Evolutionary conservation across 2,888 invertebrate genomes (phyloP).

Genomic region (Drosophila testacea): DNA sequence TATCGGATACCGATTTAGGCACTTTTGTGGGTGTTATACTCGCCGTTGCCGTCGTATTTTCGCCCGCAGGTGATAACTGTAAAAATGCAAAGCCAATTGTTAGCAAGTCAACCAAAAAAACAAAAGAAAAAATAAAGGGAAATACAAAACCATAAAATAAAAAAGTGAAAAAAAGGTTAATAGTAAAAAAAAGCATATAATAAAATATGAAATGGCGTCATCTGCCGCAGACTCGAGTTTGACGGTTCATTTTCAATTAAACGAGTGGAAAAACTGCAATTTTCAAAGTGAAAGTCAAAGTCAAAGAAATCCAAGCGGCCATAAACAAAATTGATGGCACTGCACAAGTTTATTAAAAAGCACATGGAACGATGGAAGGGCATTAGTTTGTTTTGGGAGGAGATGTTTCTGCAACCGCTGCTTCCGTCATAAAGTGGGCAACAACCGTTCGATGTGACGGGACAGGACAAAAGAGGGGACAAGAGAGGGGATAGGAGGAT

Average conservation of each 20-base stretch:
- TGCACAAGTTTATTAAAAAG: conserved; percentile 77
- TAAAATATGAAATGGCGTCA: conserved; percentile 19
- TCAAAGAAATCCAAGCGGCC: conserved; percentile 63
- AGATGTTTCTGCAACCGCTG: conserved; percentile 4
- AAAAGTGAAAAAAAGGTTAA: conserved; percentile 27
- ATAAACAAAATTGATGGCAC: conserved; percentile 81
- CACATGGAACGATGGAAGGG: conserved; percentile 35
- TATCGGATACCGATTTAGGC: conserved; percentile 95
- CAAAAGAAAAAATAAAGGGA: conserved; percentile 16
- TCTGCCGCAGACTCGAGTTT: conserved; percentile 25
- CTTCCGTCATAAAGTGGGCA: conserved; percentile 72
- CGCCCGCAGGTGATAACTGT: conserved; percentile 66
- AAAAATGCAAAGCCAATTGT: conserved; percentile 54
- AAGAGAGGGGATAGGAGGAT: conserved; percentile 20
- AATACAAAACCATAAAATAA: conserved; percentile 9
- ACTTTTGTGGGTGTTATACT: conserved; percentile 89
- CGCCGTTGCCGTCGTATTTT: conserved; percentile 81
- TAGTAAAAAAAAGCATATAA: conserved; percentile 26
- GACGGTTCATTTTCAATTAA: conserved; percentile 39
- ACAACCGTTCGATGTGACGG: conserved; percentile 34
- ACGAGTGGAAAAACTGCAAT: conserved; percentile 52
- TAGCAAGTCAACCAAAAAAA: conserved; percentile 46
- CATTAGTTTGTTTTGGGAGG: conserved; percentile 26
- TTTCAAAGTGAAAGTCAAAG: conserved; percentile 68
- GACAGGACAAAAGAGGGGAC: too few relatives aligned